These are phyloP conservation scores for Catharus bicknelli DNA, from an alignment of 2,113 vertebrate genomes.

Conservation along the genomic window DNA sequence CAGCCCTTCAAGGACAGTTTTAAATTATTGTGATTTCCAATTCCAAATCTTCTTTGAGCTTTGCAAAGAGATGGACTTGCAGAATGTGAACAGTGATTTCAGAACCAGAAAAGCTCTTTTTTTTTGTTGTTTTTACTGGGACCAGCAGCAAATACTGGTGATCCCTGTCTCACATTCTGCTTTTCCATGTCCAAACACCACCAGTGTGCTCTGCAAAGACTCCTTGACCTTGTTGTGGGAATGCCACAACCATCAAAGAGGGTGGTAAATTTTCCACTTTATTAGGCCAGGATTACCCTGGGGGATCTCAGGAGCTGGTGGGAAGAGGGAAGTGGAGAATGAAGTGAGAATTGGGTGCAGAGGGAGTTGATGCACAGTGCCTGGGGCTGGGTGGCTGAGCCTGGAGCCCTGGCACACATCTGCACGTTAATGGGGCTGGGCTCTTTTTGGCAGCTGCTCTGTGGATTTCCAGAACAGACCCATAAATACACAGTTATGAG, in stretches of 20 bases:
- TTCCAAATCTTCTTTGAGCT: background rate
- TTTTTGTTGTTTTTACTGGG: no score
- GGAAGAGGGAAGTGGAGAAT: background rate
- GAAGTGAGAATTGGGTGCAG: background rate
- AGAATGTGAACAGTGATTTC: background rate
- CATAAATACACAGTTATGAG: background rate
- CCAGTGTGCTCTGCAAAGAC: background rate
- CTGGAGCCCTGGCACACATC: background rate
- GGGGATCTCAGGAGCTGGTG: background rate
- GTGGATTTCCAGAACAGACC: conserved; percentile 28
- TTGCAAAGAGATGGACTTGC: background rate
- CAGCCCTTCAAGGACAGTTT: background rate
- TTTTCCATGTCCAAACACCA: background rate
- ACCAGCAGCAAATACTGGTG: background rate
- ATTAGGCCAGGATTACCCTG: background rate
- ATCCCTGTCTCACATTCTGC: background rate
- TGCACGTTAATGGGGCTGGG: background rate
- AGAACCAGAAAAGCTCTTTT: background rate
- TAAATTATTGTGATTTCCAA: background rate
- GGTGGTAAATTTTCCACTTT: background rate
- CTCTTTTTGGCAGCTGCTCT: conserved; percentile 2
- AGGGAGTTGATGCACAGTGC: background rate
- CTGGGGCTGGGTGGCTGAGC: background rate
- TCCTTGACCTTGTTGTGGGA: background rate
- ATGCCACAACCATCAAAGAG: background rate